Evolutionary conservation across 2,797 vertebrate species (phyloP).

Genomic region (Tauraco hartlaubi): DNA sequence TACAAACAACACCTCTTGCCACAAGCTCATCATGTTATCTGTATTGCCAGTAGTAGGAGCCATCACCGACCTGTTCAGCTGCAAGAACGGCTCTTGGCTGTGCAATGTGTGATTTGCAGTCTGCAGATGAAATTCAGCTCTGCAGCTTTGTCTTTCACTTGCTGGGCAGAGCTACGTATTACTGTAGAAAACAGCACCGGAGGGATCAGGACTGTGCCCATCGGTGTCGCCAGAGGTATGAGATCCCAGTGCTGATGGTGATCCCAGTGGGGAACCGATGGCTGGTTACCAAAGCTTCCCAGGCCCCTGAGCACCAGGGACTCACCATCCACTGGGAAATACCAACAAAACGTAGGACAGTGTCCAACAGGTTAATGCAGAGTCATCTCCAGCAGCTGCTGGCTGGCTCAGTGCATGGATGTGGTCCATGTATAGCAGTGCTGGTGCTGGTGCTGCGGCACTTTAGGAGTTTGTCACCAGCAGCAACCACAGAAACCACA

Average conservation of each 20-base stretch:
- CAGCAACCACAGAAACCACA: not conserved
- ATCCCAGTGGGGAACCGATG: not conserved
- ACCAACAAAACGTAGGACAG: not conserved
- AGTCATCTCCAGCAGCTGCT: not conserved
- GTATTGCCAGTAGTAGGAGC: not conserved
- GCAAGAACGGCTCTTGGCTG: not conserved
- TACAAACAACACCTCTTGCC: not conserved
- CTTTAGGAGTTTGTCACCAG: not conserved
- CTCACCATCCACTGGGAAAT: not conserved
- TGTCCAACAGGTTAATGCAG: not conserved
- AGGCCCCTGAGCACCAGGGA: not conserved
- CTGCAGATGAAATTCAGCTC: not conserved
- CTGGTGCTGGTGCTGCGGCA: not conserved
- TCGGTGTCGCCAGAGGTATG: not conserved
- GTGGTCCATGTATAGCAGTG: fast-evolving
- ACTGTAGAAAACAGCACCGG: not conserved
- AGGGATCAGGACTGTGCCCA: not conserved
- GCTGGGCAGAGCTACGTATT: not conserved
- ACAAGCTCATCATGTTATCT: not conserved
- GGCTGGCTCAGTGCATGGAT: not conserved
- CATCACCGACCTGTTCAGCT: not conserved
- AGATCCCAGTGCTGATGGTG: not conserved
- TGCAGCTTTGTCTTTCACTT: not conserved
- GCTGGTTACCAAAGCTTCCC: not conserved
- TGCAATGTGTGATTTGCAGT: not conserved